Base-by-base conservation (phyloP, 2,888 invertebrate species). In the Drosophila merina region DNA sequence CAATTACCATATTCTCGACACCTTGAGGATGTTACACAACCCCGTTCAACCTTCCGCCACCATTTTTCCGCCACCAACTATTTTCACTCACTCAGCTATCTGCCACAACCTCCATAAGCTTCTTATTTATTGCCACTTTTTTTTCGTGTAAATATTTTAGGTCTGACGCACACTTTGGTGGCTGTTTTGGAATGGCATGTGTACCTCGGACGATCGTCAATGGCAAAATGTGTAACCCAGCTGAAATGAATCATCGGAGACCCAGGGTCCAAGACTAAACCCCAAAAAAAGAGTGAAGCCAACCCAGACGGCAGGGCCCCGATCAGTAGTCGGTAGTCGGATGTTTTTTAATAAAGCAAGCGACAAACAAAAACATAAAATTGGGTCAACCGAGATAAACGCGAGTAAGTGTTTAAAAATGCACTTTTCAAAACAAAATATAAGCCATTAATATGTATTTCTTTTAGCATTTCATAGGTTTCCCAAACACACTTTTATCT, bases 371-470 rank as follows among this genome's bases (percentile, higher is more conserved):
- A 26, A 72, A 4, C 26, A 36, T 12, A 6, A 73, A 83, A 88
- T 86, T 83, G 75, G 84, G 82, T 88, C 86, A 75, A 71, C 69
- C 70, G 83, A 82, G 82, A 86, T 82, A 86, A 82, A 79, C 82
- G 68, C 76, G 55, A 68, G 69, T 80, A 63, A 67, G 54, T 54
- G 36, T 51, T 64, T 64, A 64, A 52, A 31, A n/a, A 67, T 38
- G 54, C 68, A 70, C 36, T 67, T 42, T 40, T 5, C 38, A 40
- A 42, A 42, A 20, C 0, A 2, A 5, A 9, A 20, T 42, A 20
- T 9, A 42, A 42, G 7, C 20, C 8, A 42, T 20, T 20, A 20
- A 20, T 20, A 20, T 2, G 20, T 20, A 20, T 20, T 20, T 20
- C 20, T 20, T 20, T 20, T 20, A 20, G 2, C 20, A 20, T 20